Conservation (phyloP, 2,797 vertebrate genomes). For the Chelmon rostratus region DNA sequence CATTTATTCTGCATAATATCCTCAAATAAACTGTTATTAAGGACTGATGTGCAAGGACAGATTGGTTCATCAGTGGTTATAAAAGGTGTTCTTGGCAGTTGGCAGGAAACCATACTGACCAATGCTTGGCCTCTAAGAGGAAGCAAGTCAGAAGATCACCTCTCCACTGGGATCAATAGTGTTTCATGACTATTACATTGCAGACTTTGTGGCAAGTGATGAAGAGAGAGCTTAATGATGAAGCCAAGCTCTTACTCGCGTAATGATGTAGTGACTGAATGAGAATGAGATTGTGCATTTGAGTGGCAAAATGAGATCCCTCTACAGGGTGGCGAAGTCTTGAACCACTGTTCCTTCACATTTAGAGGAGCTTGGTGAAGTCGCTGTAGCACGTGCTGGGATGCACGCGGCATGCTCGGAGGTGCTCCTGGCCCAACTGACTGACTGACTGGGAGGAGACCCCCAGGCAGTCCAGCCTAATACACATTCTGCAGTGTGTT, state of each 20-base stretch:
- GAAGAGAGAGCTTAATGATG: neutral
- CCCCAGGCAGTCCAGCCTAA: neutral
- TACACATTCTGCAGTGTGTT: neutral
- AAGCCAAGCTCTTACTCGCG: neutral
- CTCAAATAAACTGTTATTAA: neutral
- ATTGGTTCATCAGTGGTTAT: neutral
- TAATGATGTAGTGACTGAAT: neutral
- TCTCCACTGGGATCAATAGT: neutral
- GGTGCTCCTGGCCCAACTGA: neutral
- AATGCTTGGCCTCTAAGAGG: conserved; percentile 8
- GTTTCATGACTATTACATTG: neutral
- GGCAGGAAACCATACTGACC: neutral
- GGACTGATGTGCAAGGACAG: neutral
- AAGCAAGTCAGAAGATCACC: neutral
- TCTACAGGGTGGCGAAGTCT: neutral
- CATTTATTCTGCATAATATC: neutral
- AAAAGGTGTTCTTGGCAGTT: neutral
- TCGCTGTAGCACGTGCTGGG: neutral
- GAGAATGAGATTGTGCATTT: neutral
- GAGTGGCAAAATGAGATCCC: neutral
- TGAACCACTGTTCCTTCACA: neutral
- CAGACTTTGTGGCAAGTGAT: neutral
- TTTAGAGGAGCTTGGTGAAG: neutral
- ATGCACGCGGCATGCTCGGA: neutral
- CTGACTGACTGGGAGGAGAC: neutral